These are phyloP conservation scores for Helleia helle DNA, from an alignment of 2,888 invertebrate species.

Conservation along the genomic window DNA sequence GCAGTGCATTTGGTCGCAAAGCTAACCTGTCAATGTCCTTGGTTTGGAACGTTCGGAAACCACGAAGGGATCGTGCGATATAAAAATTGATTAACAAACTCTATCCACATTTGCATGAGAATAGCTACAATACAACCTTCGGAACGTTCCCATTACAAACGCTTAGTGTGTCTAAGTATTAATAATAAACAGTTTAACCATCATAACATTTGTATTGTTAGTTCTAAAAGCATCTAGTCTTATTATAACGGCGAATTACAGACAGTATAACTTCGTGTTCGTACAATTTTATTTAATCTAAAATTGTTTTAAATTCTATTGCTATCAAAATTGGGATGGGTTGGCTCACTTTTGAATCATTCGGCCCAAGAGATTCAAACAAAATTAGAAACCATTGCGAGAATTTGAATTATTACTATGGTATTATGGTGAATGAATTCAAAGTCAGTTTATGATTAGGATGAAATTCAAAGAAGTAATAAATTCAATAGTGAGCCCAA, in stretches of 20 bases:
- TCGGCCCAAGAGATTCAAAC: too few relatives aligned
- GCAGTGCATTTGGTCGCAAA: constrained; percentile 22
- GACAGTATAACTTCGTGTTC: background rate
- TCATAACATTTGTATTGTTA: constrained; percentile 1
- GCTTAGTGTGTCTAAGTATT: constrained; percentile 4
- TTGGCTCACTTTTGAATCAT: background rate
- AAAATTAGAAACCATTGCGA: too few relatives aligned
- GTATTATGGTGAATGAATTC: too few relatives aligned
- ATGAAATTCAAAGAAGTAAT: too few relatives aligned
- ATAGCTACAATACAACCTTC: too few relatives aligned
- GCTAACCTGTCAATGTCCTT: constrained; percentile 4
- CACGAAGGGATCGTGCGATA: too few relatives aligned
- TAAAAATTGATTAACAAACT: too few relatives aligned
- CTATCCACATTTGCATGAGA: too few relatives aligned
- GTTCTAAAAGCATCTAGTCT: constrained; percentile 1
- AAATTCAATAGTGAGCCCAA: too few relatives aligned
- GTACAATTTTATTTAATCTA: constrained; percentile 24
- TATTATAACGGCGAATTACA: background rate
- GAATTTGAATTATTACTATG: too few relatives aligned
- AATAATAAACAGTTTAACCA: constrained; percentile 3
- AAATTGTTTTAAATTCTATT: constrained; percentile 30
- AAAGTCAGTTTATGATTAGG: too few relatives aligned
- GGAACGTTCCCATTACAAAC: background rate
- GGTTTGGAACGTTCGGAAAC: background rate
- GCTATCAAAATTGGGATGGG: constrained; percentile 14